Evolutionary conservation across 1,140 invertebrate genomes (phyloP), one percentile per base, ranked within the genome.

Genomic region (Drosophila gunungcola): DNA sequence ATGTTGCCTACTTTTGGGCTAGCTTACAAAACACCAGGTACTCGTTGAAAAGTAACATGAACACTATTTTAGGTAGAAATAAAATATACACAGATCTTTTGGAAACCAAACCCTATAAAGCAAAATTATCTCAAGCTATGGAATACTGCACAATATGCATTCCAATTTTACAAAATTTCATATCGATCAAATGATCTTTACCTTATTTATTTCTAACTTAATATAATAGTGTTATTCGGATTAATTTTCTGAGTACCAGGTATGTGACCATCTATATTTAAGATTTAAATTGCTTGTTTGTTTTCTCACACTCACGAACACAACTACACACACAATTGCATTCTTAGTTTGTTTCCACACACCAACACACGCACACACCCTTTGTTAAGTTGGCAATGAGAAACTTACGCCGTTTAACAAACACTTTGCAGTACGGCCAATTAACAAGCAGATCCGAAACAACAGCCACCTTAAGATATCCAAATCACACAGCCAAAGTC

Each of bases 361-460:
- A 34, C 43, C n/a, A 48, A 45, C 56, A 9, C 42, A 25, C 52
- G 39, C 38, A 34, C 48, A 63, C 16, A 48, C 61, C 48, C 29
- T 16, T 51, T n/a, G 45, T 52, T 74, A 52, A 53, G 63, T 60
- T 82, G 56, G 55, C 48, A 58, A 79, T 83, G 55, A 78, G 69
- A 78, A 79, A 76, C 64, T 64, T 83, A 72, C 54, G 74, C 53
- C 73, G 51, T 72, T 56, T 72, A 73, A 60, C 63, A 61, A 83
- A 79, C 80, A 83, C 62, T 78, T 88, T 70, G 68, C 82, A 78
- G 69, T 88, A 80, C 43, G 67, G 65, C 46, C 56, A 68, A 42
- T 53, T 72, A 73, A 72, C 69, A 51, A 51, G 73, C 45, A 58
- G 48, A 45, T 70, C 34, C 61, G 38, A 42, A 70, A 64, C 32